Percentiles rank a stretch among this genome's conserved stretches.
phyloP scores from a whole-genome alignment of 2,888 invertebrate species.

The Lithosia quadra region DNA sequence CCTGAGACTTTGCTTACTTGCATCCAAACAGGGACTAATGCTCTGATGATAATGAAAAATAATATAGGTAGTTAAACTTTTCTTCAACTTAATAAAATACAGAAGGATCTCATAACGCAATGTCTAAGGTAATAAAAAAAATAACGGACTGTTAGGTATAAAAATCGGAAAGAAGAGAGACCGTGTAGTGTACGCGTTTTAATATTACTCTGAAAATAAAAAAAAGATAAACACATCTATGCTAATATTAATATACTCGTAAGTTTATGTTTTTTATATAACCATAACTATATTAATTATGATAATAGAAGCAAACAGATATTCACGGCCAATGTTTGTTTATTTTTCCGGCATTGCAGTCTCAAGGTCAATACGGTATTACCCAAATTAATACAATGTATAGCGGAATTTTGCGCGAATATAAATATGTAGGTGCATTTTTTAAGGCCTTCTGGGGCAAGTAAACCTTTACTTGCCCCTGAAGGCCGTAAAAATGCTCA shows the following conservation, averaged over 20 bases:
- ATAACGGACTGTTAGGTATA: neutral
- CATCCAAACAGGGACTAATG: no score
- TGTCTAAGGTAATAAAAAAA: neutral
- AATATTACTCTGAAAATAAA: neutral
- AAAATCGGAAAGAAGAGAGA: neutral
- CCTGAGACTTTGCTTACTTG: no score
- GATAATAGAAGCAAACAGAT: conserved; percentile 6
- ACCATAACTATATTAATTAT: conserved; percentile 2
- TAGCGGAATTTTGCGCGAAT: neutral
- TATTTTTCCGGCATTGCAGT: conserved; percentile 1
- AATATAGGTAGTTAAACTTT: no score
- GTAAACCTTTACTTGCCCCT: no score
- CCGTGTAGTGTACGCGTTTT: neutral
- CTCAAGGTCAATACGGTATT: neutral
- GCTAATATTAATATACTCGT: neutral
- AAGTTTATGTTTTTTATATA: neutral
- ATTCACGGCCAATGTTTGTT: conserved; percentile 1
- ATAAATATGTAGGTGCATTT: neutral
- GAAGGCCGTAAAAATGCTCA: no score
- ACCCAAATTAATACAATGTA: neutral
- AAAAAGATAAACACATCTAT: neutral
- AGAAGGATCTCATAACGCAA: no score
- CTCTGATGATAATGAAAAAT: no score
- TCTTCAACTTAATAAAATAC: no score
- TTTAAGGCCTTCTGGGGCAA: no score